Conservation (phyloP, 2,888 invertebrate genomes). For the Automeris io region DNA sequence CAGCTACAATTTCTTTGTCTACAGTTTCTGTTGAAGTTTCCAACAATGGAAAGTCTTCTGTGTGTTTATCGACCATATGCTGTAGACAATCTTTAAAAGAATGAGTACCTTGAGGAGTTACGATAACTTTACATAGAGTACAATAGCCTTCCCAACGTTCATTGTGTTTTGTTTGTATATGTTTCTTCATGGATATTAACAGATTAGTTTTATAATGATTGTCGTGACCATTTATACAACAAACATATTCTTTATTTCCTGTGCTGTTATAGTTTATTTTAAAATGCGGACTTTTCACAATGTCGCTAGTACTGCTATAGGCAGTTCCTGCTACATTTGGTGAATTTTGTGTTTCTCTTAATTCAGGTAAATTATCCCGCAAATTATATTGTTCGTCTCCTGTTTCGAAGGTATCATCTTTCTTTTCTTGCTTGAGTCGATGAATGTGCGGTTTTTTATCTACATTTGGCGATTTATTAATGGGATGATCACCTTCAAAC, state of each 20-base stretch:
- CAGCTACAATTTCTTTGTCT: conserved; percentile 4
- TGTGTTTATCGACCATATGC: conserved; percentile 61
- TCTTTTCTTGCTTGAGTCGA: conserved; percentile 6
- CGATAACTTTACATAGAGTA: conserved; percentile 63
- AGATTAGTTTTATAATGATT: conserved; percentile 56
- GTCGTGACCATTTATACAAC: conserved; percentile 53
- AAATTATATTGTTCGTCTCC: background rate
- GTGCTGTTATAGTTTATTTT: conserved; percentile 38
- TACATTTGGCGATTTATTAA: background rate
- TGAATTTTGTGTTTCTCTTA: conserved; percentile 3
- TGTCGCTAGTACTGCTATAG: conserved; percentile 19
- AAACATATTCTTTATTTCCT: conserved; percentile 56
- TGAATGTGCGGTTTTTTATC: background rate
- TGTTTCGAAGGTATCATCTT: conserved; percentile 8
- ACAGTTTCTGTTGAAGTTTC: conserved; percentile 21
- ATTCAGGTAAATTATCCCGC: conserved; percentile 8
- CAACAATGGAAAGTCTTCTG: conserved; percentile 53
- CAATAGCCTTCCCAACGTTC: conserved; percentile 78
- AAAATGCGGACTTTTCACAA: conserved; percentile 49
- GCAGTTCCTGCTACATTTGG: background rate
- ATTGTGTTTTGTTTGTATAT: conserved; percentile 53
- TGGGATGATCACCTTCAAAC: conserved; percentile 47
- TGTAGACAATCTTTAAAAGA: conserved; percentile 54
- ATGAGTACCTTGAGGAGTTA: conserved; percentile 51
- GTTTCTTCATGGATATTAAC: conserved; percentile 64